Evolutionary conservation across 1,140 invertebrate species (phyloP), one percentile per base, ranked within the genome.

Genomic region (Zaprionus tsacasi): DNA sequence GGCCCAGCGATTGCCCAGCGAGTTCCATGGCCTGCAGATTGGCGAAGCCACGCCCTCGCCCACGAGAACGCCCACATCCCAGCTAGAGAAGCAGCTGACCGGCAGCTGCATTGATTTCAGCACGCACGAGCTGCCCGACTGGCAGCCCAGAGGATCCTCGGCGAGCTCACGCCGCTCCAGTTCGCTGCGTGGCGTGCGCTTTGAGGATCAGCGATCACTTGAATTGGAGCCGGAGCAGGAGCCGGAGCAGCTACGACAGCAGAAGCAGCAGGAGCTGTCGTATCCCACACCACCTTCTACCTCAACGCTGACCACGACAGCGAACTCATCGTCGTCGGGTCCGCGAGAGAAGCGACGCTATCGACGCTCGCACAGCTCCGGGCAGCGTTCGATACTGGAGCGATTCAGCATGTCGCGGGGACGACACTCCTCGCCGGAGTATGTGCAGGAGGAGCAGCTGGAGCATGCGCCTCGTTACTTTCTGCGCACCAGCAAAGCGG

Each of bases 401-500:
- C 73, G 91, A 0, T 89, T 92, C 10, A 92, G 91, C 60, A 73
- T 81, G 40, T 78, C 79, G 21, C 83, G 87, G 38, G 81, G 91
- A 0, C 81, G 91, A 1, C 81, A 81, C 57, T 92, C 91, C 0
- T 91, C 91, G 11, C 91, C 91, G 3, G 91, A 92, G 72, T 92
- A 79, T 25, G 88, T 66, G 8, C 75, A 78, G 40, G 91, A 78
- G 40, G 91, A 92, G 56, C 55, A 74, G 8, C 48, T 89, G 38
- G 54, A 69, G 15, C 76, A 80, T 60, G 68, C 70, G 4, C 91
- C 89, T 36, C 81, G 87, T 33, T 94, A 93, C 58, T 93, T 81
- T 72, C 83, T 93, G 59, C 85, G 93, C 54, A 93, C 92, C 60
- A 92, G 93, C 72, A 93, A 93, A 60, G 93, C 93, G n/a, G 93